A percentile compares a stretch with the other conserved stretches of the same genome.
phyloP scores from a whole-genome alignment of 2,888 invertebrate species.

The Drosophila gaucha region DNA sequence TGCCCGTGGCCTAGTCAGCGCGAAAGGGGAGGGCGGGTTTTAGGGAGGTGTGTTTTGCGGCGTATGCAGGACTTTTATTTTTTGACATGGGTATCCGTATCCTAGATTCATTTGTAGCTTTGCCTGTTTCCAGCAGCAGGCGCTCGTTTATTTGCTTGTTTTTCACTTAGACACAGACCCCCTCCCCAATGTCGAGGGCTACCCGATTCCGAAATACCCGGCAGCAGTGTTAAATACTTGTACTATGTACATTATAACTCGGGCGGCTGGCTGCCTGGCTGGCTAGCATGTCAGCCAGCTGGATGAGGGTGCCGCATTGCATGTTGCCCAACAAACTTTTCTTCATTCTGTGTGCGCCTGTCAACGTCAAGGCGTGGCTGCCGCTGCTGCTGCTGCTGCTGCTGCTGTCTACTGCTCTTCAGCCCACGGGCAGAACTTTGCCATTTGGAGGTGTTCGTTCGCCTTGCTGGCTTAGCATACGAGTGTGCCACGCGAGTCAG shows the following conservation, averaged over 20 bases:
- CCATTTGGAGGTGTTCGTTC: conserved; percentile 39
- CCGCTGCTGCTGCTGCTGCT: too few relatives aligned
- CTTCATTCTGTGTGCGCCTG: conserved; percentile 46
- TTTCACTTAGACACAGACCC: conserved; percentile 37
- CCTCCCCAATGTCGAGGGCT: background rate
- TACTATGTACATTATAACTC: conserved; percentile 58
- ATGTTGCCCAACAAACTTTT: conserved; percentile 64
- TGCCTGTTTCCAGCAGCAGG: conserved; percentile 48
- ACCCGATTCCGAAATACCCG: conserved; percentile 28
- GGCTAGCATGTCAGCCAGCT: conserved; percentile 61
- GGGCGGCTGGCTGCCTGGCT: conserved; percentile 51
- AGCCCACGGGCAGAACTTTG: conserved; percentile 17
- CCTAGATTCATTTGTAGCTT: conserved; percentile 68
- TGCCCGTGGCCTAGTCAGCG: conserved; percentile 58
- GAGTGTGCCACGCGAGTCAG: conserved; percentile 1
- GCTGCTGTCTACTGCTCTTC: conserved; percentile 18
- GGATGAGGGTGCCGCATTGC: conserved; percentile 31
- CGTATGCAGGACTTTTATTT: conserved; percentile 52
- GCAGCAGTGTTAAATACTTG: conserved; percentile 60
- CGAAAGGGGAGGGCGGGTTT: background rate
- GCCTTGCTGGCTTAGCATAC: conserved; percentile 12
- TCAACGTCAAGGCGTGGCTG: conserved; percentile 75
- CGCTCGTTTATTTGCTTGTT: conserved; percentile 59
- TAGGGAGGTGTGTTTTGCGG: conserved; percentile 9
- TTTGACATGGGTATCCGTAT: conserved; percentile 77